Evolutionary conservation across 64 coral and sea anemone species (phyloP), one percentile per base, ranked within the genome.

Genomic region (Montipora efflorescens): DNA sequence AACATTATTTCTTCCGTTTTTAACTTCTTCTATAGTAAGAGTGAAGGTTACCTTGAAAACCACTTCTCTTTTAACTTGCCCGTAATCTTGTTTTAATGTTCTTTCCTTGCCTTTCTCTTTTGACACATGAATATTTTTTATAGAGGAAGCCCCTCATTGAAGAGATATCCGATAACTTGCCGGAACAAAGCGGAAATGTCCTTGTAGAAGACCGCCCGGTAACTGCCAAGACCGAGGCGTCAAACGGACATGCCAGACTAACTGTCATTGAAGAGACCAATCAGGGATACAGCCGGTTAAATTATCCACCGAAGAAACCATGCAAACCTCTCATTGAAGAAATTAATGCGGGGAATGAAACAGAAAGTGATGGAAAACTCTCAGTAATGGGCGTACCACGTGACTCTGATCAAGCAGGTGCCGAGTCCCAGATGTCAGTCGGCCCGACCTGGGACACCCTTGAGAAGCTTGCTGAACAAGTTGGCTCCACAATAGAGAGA

Each of bases 401-500:
- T 79, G 88, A 80, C 18, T 9, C 57, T 91, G 20, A 4, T 59
- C 22, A 36, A 74, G 58, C 47, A 78, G 67, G 28, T 13, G 22
- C 84, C 28, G 21, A 76, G 5, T 5, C 86, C 18, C 47, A 71
- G 22, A 44, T 69, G 7, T 36, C 22, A 3, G 10, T 44, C 58
- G 85, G 71, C 8, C 67, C 86, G 12, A 89, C 74, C 3, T 79
- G 71, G 85, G 95, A 79, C 47, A 70, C 49, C 5, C 20, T 98
- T 23, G 82, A 94, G 51, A 90, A 92, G 43, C 97, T 98, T 6
- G 97, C 97, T 5, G 88, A 94, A 53, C 64, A 90, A 19, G 94
- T 90, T 59, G 94, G 97, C 20, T 96, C 94, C 8, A 94, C 94
- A 4, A 77, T 96, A 79, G 94, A 98, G 3, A 78, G 94, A 55